Evolutionary conservation across 2,113 vertebrate species (phyloP).

Genomic region (Aptenodytes forsteri): DNA sequence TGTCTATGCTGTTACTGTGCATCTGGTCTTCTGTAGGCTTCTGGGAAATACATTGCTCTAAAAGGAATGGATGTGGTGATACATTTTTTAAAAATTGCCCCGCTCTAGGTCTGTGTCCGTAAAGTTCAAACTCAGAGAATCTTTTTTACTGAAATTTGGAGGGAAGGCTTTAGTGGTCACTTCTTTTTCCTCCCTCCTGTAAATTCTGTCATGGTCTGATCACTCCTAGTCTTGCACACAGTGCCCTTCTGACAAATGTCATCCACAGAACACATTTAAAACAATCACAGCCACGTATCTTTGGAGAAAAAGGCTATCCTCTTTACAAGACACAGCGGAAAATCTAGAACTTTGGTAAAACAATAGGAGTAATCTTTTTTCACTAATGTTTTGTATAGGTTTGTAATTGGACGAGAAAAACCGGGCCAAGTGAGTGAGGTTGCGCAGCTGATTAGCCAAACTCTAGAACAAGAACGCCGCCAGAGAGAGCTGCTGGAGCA

Average conservation of each 20-base stretch:
- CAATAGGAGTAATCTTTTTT: neutral
- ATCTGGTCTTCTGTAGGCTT: neutral
- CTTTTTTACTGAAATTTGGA: neutral
- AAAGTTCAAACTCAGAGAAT: neutral
- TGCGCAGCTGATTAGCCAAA: conserved; percentile 95
- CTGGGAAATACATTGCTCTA: neutral
- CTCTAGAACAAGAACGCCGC: conserved; percentile 92
- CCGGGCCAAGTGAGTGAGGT: conserved; percentile 98
- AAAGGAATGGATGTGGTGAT: neutral
- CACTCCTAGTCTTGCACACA: neutral
- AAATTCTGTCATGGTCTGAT: neutral
- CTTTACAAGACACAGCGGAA: neutral
- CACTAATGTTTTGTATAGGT: conserved; percentile 77
- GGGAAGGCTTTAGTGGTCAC: neutral
- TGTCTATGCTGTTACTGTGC: neutral
- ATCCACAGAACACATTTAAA: neutral
- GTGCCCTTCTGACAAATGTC: neutral
- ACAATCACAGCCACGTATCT: neutral
- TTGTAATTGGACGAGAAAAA: conserved; percentile 95
- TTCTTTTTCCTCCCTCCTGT: neutral
- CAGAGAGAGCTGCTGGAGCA: conserved; percentile 95
- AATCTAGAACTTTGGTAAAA: neutral
- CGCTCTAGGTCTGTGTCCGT: neutral
- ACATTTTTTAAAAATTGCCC: neutral
- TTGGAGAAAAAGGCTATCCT: neutral